Conservation (phyloP, 2,113 vertebrate genomes). For the Oreochromis aureus region DNA sequence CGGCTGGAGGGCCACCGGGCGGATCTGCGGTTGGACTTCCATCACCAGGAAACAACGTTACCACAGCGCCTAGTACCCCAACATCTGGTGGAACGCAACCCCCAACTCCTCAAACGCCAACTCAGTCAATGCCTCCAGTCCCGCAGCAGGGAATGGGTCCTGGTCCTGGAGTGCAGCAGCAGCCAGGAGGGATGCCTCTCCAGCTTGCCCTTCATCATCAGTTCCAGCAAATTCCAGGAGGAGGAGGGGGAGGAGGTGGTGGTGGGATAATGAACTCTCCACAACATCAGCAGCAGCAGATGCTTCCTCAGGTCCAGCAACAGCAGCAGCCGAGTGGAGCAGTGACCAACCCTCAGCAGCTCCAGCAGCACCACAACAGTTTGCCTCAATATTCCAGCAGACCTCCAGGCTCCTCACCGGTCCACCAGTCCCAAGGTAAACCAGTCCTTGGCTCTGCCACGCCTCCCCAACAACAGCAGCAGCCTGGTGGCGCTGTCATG, state of each 20-base stretch:
- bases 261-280: constrained; percentile 73
- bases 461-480: constrained; percentile 73
- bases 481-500: constrained; percentile 75
- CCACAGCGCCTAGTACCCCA: constrained; percentile 81
- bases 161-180: constrained; percentile 51
- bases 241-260: constrained; percentile 36
- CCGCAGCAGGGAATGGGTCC: constrained; percentile 58
- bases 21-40: constrained; percentile 77
- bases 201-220: constrained; percentile 84
- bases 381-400: constrained; percentile 76
- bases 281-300: constrained; percentile 70
- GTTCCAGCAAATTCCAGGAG: constrained; percentile 78
- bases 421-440: constrained; percentile 91
- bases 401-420: constrained; percentile 79
- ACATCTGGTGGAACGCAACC: constrained; percentile 89
- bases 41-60: constrained; percentile 75
- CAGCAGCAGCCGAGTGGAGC: constrained; percentile 52
- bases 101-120: constrained; percentile 85
- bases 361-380: constrained; percentile 74
- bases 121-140: constrained; percentile 52
- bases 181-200: constrained; percentile 59
- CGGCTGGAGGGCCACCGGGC: constrained; percentile 64
- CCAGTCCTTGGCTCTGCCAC: constrained; percentile 84
- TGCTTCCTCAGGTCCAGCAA: constrained; percentile 56
- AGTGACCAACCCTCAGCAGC: constrained; percentile 69